phyloP scores from a whole-genome alignment of 35 echinoderm and acorn worm species.

The Amphiura filiformis region DNA sequence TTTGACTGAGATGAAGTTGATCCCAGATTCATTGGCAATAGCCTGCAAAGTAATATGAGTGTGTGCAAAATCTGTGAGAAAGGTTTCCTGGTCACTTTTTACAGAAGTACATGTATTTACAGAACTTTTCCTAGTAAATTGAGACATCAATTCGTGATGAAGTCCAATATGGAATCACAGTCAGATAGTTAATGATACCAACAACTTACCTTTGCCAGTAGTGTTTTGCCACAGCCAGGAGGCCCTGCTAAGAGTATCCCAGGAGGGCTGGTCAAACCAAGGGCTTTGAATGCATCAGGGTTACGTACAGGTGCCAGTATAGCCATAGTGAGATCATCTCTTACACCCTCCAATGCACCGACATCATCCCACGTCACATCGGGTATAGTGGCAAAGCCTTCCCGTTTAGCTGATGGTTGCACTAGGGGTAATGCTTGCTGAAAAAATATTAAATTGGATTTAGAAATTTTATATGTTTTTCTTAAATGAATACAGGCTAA shows the following conservation, averaged over 20 bases:
- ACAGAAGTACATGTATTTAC: too few species aligned
- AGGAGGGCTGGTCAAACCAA: constrained; percentile 85
- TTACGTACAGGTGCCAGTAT: constrained; percentile 97
- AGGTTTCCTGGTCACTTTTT: too few species aligned
- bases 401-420: constrained; percentile 93
- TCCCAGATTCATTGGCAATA: constrained; percentile 97
- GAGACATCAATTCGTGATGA: too few species aligned
- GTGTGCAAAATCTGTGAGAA: too few species aligned
- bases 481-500: too few species aligned
- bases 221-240: constrained; percentile 94
- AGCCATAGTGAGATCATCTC: constrained; percentile 96
- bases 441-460: too few species aligned
- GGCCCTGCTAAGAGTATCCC: constrained; percentile 93
- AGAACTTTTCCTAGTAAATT: too few species aligned
- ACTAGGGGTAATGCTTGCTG: constrained; percentile 89
- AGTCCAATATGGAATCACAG: too few species aligned
- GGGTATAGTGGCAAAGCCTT: constrained; percentile 96
- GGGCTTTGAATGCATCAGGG: constrained; percentile 80
- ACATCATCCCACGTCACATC: constrained; percentile 99
- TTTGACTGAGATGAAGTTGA: constrained; percentile 99
- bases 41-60: constrained; percentile 53
- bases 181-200: too few species aligned
- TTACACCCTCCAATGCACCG: constrained; percentile 61
- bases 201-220: constrained; percentile 89
- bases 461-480: too few species aligned